Evolutionary conservation across 2,113 vertebrate species (phyloP).

Genomic region (Alaudala cheleensis): DNA sequence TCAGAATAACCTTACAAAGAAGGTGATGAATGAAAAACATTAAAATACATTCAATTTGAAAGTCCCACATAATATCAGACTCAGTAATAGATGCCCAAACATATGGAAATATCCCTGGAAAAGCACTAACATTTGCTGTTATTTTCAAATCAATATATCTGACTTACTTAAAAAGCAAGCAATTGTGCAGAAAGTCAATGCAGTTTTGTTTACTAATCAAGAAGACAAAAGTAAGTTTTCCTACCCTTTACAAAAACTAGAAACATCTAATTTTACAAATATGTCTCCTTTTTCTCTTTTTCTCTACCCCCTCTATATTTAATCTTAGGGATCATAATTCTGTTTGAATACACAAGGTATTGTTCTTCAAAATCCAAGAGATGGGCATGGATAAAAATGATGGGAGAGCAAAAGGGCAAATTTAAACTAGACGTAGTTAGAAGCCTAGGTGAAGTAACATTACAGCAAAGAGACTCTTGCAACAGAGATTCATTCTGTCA

Average conservation of each 20-base stretch:
- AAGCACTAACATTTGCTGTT: background rate
- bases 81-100: background rate
- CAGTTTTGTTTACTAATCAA: background rate
- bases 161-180: background rate
- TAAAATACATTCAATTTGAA: background rate
- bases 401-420: conserved; percentile 20
- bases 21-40: background rate
- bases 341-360: background rate
- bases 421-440: conserved; percentile 4
- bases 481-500: conserved; percentile 12
- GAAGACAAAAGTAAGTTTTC: conserved; percentile 3
- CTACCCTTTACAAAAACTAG: background rate
- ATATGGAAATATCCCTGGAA: background rate
- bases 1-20: background rate
- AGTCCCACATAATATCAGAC: background rate
- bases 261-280: background rate
- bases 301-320: background rate
- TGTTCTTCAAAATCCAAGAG: background rate
- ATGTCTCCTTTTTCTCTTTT: background rate
- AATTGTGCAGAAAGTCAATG: background rate
- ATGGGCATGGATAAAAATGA: background rate
- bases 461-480: background rate
- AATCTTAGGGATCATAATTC: background rate
- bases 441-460: conserved; percentile 24
- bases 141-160: background rate